phyloP scores from a whole-genome alignment of 2,888 invertebrate species.

The Athrips mouffetella region DNA sequence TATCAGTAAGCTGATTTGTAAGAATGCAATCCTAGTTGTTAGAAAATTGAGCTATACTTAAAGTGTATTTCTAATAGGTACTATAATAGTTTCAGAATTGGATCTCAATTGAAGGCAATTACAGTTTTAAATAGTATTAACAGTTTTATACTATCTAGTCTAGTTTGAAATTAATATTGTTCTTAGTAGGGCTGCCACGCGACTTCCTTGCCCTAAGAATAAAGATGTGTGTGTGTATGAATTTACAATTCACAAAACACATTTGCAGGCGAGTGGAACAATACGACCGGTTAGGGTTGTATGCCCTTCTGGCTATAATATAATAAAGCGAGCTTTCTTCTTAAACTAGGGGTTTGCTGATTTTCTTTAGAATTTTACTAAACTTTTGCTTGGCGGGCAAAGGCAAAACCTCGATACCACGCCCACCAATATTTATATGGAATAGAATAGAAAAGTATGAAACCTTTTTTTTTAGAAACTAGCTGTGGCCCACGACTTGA shows the following conservation, averaged over 20 bases:
- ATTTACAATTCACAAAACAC: slow-evolving; percentile 58
- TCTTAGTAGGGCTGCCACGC: slow-evolving; percentile 41
- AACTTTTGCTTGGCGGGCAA: too few species aligned
- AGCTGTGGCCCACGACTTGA: too few species aligned
- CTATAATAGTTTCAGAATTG: not conserved
- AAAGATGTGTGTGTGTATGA: slow-evolving; percentile 49
- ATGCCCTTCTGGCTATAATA: slow-evolving; percentile 34
- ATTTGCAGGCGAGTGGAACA: slow-evolving; percentile 64
- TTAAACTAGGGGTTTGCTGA: not conserved
- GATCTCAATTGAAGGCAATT: not conserved
- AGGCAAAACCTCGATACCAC: too few species aligned
- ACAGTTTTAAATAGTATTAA: not conserved
- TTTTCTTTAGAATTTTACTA: too few species aligned
- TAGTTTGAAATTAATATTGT: not conserved
- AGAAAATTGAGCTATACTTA: not conserved
- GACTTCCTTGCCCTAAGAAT: slow-evolving; percentile 60
- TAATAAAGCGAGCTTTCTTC: slow-evolving; percentile 9
- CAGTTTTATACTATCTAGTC: not conserved
- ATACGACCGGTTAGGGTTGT: slow-evolving; percentile 44
- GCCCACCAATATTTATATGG: too few species aligned
- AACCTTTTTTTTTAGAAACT: too few species aligned
- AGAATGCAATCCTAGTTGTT: not conserved
- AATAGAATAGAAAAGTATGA: too few species aligned
- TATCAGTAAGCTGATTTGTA: not conserved
- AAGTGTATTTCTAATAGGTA: not conserved